Conservation (phyloP, 2,888 invertebrate species). For the Pinctada fucata region DNA sequence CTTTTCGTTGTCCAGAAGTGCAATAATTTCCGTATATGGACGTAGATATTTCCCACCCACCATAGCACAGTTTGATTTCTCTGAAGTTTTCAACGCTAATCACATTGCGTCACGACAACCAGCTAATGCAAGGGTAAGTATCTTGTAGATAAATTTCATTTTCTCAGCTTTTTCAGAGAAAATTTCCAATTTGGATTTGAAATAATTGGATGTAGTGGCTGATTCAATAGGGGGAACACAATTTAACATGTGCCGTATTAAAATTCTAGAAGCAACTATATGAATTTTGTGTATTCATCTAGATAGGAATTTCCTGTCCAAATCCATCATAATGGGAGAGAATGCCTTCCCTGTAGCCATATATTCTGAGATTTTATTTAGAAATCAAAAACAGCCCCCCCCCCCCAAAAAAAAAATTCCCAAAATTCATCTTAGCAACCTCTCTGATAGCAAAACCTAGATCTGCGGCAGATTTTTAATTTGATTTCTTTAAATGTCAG, state of each 20-base stretch:
- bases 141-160: not conserved
- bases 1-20: constrained; percentile 82
- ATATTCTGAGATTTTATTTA: no score
- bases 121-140: constrained; percentile 39
- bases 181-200: no score
- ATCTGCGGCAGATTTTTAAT: not conserved
- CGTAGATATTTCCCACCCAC: constrained; percentile 95
- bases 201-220: no score
- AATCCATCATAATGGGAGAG: no score
- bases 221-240: no score
- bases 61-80: constrained; percentile 96
- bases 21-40: constrained; percentile 91
- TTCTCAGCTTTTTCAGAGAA: not conserved
- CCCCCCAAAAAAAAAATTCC: not conserved
- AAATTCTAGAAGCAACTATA: no score
- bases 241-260: no score
- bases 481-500: not conserved
- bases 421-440: not conserved
- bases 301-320: no score
- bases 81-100: constrained; percentile 87
- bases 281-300: no score
- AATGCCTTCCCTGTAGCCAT: no score
- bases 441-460: not conserved
- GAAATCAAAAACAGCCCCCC: no score
- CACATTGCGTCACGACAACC: constrained; percentile 55